Evolutionary conservation across 1,140 invertebrate species (phyloP).

Genomic region (Caenorhabditis briggsae): DNA sequence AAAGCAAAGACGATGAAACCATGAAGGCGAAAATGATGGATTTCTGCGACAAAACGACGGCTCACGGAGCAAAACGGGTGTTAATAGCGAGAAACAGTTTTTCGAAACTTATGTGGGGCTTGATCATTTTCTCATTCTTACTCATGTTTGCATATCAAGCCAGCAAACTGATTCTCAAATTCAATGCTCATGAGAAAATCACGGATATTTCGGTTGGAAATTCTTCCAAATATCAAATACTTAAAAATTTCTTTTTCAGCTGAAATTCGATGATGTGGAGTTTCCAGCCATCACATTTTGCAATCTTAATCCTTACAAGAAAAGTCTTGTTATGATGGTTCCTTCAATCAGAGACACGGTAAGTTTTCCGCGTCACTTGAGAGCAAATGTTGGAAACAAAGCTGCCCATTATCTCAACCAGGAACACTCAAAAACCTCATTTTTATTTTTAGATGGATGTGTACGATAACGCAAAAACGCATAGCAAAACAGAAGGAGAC

Average conservation of each 20-base stretch:
- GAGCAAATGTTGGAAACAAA: neutral
- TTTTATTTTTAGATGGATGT: conserved; percentile 61
- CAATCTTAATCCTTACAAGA: conserved; percentile 64
- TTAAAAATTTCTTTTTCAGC: conserved; percentile 49
- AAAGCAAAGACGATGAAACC: conserved; percentile 10
- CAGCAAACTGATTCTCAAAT: conserved; percentile 53
- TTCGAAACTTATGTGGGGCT: conserved; percentile 7
- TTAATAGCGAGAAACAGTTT: conserved; percentile 53
- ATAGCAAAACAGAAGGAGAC: conserved; percentile 49
- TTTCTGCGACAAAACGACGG: conserved; percentile 61
- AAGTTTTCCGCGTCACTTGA: neutral
- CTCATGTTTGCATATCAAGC: conserved; percentile 36
- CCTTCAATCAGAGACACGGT: conserved; percentile 65
- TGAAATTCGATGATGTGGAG: conserved; percentile 65
- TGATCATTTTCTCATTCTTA: conserved; percentile 31
- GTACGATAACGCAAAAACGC: conserved; percentile 64
- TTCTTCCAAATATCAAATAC: neutral
- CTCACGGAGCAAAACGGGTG: conserved; percentile 61
- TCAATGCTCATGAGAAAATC: conserved; percentile 51
- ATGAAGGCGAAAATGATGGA: neutral
- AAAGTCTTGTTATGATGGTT: conserved; percentile 64
- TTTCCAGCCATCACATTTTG: conserved; percentile 65
- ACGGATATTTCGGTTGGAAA: conserved; percentile 58
- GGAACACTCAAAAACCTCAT: neutral
- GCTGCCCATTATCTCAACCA: no score